phyloP scores from a whole-genome alignment of 2,888 invertebrate genomes.

The Drosophila longiperda region DNA sequence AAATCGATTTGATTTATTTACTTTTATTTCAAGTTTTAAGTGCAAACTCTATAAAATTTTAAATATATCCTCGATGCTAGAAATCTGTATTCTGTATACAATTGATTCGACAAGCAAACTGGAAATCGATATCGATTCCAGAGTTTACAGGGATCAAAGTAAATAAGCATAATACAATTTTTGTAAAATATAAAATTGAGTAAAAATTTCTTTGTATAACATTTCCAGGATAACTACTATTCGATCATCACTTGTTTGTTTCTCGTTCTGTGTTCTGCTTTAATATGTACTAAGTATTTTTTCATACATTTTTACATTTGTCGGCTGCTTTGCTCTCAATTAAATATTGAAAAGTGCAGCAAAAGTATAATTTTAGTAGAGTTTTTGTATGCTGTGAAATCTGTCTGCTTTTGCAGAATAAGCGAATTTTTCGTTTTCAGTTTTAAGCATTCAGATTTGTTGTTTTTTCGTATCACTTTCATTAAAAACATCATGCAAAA shows the following conservation, averaged over 20 bases:
- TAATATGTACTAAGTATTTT: slow-evolving; percentile 4
- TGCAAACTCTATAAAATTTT: neutral
- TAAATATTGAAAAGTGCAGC: slow-evolving; percentile 64
- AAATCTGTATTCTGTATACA: neutral
- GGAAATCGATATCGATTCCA: neutral
- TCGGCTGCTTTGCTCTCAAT: slow-evolving; percentile 51
- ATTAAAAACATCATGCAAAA: slow-evolving; percentile 55
- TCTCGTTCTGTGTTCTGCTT: slow-evolving; percentile 10
- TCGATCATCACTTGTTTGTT: neutral
- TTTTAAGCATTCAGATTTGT: slow-evolving; percentile 10
- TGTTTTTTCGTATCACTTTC: slow-evolving; percentile 23
- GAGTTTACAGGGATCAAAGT: too few relatives aligned
- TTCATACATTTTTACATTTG: slow-evolving; percentile 8
- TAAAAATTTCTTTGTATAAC: neutral
- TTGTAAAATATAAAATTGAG: neutral
- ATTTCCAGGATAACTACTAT: slow-evolving; percentile 1
- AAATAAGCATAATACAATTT: neutral
- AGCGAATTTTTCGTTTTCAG: neutral
- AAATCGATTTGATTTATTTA: too few relatives aligned
- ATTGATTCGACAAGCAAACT: neutral
- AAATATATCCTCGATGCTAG: neutral
- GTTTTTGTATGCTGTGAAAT: slow-evolving; percentile 3
- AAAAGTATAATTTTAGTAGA: neutral
- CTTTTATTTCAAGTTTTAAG: neutral
- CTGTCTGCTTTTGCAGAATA: slow-evolving; percentile 2